These are phyloP conservation scores for Cyprinodon tularosa DNA, from an alignment of 2,113 vertebrate species.

Conservation along the genomic window DNA sequence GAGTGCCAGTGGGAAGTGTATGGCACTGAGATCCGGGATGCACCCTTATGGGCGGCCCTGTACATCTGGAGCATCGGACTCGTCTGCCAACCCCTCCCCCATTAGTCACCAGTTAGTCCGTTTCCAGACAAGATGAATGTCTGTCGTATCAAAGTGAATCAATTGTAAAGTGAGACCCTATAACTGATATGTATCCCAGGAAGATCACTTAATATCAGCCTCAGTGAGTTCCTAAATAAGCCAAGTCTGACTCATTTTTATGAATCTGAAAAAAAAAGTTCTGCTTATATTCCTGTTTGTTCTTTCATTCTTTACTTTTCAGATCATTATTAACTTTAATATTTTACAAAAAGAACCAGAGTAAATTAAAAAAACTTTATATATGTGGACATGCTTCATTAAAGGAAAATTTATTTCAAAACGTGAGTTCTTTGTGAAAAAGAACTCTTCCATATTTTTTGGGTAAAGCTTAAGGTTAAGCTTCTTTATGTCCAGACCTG, in stretches of 20 bases:
- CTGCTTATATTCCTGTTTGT: not conserved
- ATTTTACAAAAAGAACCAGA: too few relatives aligned
- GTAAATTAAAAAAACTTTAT: too few relatives aligned
- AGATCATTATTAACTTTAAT: too few relatives aligned
- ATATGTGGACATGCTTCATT: too few relatives aligned
- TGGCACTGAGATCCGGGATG: conserved; percentile 47
- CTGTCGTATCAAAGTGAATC: not conserved
- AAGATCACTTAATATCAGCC: too few relatives aligned
- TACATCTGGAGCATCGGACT: conserved; percentile 74
- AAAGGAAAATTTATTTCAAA: too few relatives aligned
- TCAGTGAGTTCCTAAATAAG: not conserved
- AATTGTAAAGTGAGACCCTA: conserved; percentile 4
- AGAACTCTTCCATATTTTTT: too few relatives aligned
- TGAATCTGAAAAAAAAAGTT: not conserved
- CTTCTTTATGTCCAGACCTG: too few relatives aligned
- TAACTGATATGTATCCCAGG: conserved; percentile 6
- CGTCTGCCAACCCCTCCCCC: conserved; percentile 62
- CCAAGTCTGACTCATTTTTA: not conserved
- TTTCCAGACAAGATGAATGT: conserved; percentile 5
- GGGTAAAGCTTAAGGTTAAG: too few relatives aligned
- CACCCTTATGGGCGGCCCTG: conserved; percentile 50
- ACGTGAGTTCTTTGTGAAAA: too few relatives aligned
- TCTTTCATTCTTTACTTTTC: too few relatives aligned
- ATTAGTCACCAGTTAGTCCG: conserved; percentile 48
- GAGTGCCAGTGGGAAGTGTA: conserved; percentile 53